Percentiles rank a stretch among this genome's conserved stretches.
These are phyloP conservation scores for Albula glossodonta DNA, from an alignment of 2,113 vertebrate genomes.

Conservation along the genomic window DNA sequence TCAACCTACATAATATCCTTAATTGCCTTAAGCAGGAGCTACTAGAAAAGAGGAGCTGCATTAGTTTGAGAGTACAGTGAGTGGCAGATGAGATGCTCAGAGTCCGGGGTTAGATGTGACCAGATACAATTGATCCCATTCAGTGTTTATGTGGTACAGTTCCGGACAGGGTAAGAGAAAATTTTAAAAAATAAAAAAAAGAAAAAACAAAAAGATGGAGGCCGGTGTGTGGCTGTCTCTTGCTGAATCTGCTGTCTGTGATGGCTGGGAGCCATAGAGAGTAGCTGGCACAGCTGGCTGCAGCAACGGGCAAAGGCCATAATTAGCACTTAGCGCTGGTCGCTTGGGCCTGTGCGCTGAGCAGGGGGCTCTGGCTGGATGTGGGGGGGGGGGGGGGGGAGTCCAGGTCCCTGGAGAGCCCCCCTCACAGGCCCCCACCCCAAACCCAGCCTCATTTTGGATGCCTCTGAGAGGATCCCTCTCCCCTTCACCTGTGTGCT, in stretches of 20 bases:
- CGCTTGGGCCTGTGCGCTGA: background rate
- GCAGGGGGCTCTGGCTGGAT: background rate
- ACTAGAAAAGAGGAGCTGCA: too few species aligned
- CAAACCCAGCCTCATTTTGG: background rate
- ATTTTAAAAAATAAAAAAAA: too few species aligned
- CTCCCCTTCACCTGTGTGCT: background rate
- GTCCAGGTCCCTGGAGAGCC: background rate
- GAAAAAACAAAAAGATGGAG: too few species aligned
- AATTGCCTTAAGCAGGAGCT: too few species aligned
- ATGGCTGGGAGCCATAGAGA: conserved; percentile 41
- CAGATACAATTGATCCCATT: too few species aligned
- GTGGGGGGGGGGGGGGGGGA: background rate
- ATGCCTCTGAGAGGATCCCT: background rate
- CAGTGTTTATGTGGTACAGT: too few species aligned
- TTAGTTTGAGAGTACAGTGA: too few species aligned
- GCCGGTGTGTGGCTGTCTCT: background rate
- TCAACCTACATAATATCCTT: too few species aligned
- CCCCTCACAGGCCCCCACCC: background rate
- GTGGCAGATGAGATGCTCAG: too few species aligned
- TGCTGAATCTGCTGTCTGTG: conserved; percentile 27
- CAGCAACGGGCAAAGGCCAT: conserved; percentile 41
- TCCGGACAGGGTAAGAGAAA: too few species aligned
- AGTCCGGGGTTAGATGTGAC: too few species aligned
- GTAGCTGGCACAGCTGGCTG: conserved; percentile 19
- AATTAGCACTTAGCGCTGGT: conserved; percentile 38